Conservation (phyloP, 2,888 invertebrate species). For the Ernsta delagoae region DNA sequence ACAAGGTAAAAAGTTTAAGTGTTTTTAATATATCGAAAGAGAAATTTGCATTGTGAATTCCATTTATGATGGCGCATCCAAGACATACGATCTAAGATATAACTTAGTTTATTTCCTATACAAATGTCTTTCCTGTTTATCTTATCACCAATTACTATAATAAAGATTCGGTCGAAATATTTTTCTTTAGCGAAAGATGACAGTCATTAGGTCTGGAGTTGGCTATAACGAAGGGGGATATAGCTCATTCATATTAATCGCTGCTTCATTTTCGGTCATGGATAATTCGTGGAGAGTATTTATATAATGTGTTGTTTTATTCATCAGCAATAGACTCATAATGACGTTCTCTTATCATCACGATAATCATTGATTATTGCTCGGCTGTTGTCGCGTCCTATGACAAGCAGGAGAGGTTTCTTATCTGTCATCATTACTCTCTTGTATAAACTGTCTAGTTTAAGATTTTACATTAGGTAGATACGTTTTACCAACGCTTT, state of each 20-base stretch:
- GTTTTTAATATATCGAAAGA: no score
- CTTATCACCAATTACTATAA: neutral
- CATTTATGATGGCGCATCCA: no score
- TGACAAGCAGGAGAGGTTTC: no score
- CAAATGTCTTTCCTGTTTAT: neutral
- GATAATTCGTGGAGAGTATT: conserved; percentile 19
- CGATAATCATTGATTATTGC: neutral
- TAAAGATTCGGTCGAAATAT: conserved; percentile 15
- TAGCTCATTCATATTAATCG: conserved; percentile 34
- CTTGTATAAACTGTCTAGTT: no score
- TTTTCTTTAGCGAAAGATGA: conserved; percentile 28
- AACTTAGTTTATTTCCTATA: neutral
- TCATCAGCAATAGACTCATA: neutral
- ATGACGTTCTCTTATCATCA: neutral
- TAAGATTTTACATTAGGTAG: no score
- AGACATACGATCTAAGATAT: no score
- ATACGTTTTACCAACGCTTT: no score
- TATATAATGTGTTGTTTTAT: neutral
- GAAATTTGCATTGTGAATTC: no score
- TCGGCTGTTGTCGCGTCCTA: no score
- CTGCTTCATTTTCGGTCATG: conserved; percentile 20
- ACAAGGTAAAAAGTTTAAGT: no score
- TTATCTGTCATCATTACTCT: no score
- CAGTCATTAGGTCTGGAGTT: conserved; percentile 27
- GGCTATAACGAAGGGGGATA: conserved; percentile 14